These are phyloP conservation scores for Xylota sylvarum DNA, from an alignment of 2,888 invertebrate genomes.

Conservation along the genomic window DNA sequence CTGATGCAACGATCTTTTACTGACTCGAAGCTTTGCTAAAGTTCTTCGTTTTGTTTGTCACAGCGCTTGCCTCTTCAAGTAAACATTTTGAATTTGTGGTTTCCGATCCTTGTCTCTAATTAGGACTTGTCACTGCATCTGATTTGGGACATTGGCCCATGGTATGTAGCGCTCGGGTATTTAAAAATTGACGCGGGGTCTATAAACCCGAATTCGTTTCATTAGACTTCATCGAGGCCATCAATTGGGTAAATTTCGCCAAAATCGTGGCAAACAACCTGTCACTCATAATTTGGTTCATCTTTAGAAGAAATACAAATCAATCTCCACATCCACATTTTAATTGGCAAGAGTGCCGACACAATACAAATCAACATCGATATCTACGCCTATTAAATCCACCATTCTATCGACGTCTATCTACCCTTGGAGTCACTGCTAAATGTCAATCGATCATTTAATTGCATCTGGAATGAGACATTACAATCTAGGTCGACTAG, in stretches of 20 bases:
- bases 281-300: conserved; percentile 26
- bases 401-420: conserved; percentile 23
- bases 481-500: not conserved
- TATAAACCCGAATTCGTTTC: not conserved
- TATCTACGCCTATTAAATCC: conserved; percentile 8
- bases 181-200: no score
- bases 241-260: not conserved
- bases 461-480: conserved; percentile 21
- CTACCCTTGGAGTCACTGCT: not conserved
- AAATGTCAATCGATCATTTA: conserved; percentile 30
- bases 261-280: not conserved
- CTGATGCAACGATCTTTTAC: no score
- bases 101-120: no score
- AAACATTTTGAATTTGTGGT: no score
- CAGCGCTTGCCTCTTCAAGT: no score
- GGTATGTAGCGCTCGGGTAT: no score
- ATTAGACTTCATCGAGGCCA: not conserved
- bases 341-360: conserved; percentile 17
- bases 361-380: conserved; percentile 19
- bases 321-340: not conserved
- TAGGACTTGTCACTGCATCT: no score
- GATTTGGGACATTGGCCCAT: no score
- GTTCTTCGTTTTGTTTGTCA: no score
- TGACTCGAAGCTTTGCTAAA: no score
- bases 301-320: conserved; percentile 8